A percentile compares a stretch with the other conserved stretches of the same genome.
Evolutionary conservation across 2,797 vertebrate species (phyloP).

Genomic region (Picus viridis): DNA sequence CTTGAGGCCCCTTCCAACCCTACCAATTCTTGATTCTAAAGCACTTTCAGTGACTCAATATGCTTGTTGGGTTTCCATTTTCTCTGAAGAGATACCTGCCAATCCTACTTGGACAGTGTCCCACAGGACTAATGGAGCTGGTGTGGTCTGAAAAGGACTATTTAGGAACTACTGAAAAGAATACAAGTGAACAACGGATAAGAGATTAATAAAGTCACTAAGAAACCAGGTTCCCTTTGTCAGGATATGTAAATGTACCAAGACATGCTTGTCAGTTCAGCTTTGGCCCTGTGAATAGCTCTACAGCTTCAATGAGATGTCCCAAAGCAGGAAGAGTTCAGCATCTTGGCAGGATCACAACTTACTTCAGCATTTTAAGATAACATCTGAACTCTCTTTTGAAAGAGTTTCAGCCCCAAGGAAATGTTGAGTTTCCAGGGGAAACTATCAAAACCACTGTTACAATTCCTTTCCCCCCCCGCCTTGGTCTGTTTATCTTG

Average conservation of each 20-base stretch:
- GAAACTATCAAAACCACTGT: not conserved
- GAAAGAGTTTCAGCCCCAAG: not conserved
- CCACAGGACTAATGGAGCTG: not conserved
- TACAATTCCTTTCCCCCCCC: not conserved
- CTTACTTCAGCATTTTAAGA: not conserved
- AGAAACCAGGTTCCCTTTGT: not conserved
- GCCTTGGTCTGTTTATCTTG: not conserved
- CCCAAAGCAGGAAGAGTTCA: not conserved
- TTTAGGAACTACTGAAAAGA: not conserved
- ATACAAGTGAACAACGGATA: not conserved
- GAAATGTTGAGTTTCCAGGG: not conserved
- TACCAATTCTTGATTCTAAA: too few relatives aligned
- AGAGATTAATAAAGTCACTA: not conserved
- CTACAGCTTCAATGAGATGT: not conserved
- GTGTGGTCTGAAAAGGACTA: not conserved
- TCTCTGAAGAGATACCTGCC: not conserved
- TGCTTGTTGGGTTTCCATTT: not conserved
- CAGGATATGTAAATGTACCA: not conserved
- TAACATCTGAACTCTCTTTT: not conserved
- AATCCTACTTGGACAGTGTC: not conserved
- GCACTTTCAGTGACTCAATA: not conserved
- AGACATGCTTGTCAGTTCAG: not conserved
- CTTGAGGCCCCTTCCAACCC: too few relatives aligned
- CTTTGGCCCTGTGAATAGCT: not conserved
- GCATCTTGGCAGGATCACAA: not conserved